Base-by-base conservation (phyloP, 2,888 invertebrate species). In the Melieria omissa region DNA sequence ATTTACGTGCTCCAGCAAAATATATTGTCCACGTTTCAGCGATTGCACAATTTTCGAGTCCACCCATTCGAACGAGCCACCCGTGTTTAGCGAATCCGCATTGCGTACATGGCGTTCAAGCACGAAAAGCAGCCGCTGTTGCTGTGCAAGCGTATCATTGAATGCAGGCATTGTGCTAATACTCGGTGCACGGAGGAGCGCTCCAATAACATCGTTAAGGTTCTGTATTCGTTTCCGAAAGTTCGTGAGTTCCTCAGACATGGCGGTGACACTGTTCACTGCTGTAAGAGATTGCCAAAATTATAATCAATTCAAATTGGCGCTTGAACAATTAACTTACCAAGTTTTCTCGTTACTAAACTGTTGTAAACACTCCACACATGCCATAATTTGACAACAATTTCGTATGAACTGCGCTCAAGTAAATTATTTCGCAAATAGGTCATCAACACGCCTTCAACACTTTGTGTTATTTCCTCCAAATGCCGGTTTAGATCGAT, bases 1-100 rank as follows among this genome's bases (percentile, higher is more conserved):
- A 88, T 99, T 98, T 1, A 97, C 98, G 86, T 98, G 97, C 86
- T 97, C 96, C 71, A 97, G 88, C 63, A 96, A 88, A 54, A 97
- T 88, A 93, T 96, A 97, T 47, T 93, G 90, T 0, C 97, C 97
- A 81, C 92, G 91, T 80, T 91, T 90, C 76, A 97, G 88, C 71
- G 95, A 93, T 89, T 95, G 95, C 0, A 97, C 93, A 66, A 97
- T 89, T 77, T 94, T 88, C 12, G 96, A 96, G 86, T 97, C 95
- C 14, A 96, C 91, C 95, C 96, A 97, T 88, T 96, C 96, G 83
- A 97, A 97, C 85, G 93, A 94, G 5, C 97, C 97, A n/a, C 95
- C 95, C 0, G 92, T 92, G 79, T 93, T 94, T 4, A 94, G 87
- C 8, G 92, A 90, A 47, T 90, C 89, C 5, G 90, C 89, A 60